Base-by-base conservation (phyloP, 2,888 invertebrate species). In the Drosophila pseudotakahashii region DNA sequence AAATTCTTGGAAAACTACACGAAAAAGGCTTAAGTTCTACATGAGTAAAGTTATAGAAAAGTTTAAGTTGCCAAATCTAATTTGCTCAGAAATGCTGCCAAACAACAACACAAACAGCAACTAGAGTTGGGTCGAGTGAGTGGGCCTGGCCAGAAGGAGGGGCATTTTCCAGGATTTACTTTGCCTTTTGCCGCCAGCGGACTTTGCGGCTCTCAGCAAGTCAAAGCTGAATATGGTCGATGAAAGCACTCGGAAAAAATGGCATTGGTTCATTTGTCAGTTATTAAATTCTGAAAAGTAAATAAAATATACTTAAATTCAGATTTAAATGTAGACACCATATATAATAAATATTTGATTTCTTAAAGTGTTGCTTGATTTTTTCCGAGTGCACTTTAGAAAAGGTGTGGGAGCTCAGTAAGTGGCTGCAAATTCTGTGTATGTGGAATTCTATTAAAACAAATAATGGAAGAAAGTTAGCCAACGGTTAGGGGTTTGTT, bases 21-120 rank as follows among this genome's bases (percentile, higher is more conserved):
- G 78, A 79, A 77, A 87, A 88, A 81, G 88, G 85, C 85, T 85
- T 85, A 77, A 81, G 88, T 82, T 88, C 75, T 72, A 75, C 77
- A 85, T 85, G 74, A 74, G 82, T 73, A 77, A 88, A 82, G 86
- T 82, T 85, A 77, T 79, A 75, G 88, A 79, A 85, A 85, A 86
- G 71, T 86, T 85, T 47, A 86, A 75, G 75, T 82, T 88, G 59
- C 63, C 66, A 72, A 88, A 88, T 77, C 77, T 72, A 85, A 82
- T 82, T 88, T 88, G 73, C 60, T 61, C 47, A 66, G 70, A 70
- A 75, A 63, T 71, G 74, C 69, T 75, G 26, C 59, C 52, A 58
- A 80, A 74, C 57, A 79, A 63, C 76, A 73, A 66, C 39, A 14
- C 58, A 45, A 59, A 37, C 41, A 66, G 39, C 42, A 60, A 26